phyloP scores from a whole-genome alignment of 2,797 vertebrate species.

The Pseudopleuronectes americanus region DNA sequence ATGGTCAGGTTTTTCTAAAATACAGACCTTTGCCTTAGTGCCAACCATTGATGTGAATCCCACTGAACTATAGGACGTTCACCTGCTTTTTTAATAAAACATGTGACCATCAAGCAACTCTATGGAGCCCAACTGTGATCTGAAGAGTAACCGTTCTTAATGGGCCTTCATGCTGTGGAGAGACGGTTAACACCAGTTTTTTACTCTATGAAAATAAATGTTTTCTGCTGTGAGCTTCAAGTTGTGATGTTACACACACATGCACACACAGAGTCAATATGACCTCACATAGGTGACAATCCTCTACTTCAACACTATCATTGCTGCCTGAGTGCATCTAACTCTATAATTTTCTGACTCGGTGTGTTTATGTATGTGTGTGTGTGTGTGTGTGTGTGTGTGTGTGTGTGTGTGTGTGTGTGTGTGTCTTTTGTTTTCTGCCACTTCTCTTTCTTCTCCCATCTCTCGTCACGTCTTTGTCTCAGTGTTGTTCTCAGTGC shows the following conservation, averaged over 20 bases:
- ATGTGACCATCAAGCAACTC: too few relatives aligned
- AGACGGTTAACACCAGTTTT: too few relatives aligned
- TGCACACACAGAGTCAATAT: slow-evolving; percentile 15
- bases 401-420: slow-evolving; percentile 22
- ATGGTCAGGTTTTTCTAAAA: background rate
- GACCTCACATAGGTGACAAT: slow-evolving; percentile 37
- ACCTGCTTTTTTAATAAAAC: background rate
- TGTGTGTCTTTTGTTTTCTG: slow-evolving; percentile 38
- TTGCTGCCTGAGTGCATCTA: slow-evolving; percentile 28
- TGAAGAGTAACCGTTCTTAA: too few relatives aligned
- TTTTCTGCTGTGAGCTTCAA: background rate
- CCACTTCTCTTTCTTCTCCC: slow-evolving; percentile 36
- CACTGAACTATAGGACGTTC: background rate
- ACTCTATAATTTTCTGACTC: slow-evolving; percentile 29
- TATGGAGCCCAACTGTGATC: too few relatives aligned
- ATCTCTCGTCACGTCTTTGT: slow-evolving; percentile 70
- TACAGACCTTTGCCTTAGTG: background rate
- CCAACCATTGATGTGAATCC: background rate
- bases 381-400: slow-evolving; percentile 24
- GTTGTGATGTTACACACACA: slow-evolving; percentile 12
- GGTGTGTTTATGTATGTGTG: slow-evolving; percentile 8
- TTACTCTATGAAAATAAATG: background rate
- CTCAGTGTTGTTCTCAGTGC: slow-evolving; percentile 60
- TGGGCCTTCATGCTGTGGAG: too few relatives aligned
- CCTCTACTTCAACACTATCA: slow-evolving; percentile 19